Evolutionary conservation across 2,113 vertebrate genomes (phyloP).

Genomic region (Mesitornis unicolor): DNA sequence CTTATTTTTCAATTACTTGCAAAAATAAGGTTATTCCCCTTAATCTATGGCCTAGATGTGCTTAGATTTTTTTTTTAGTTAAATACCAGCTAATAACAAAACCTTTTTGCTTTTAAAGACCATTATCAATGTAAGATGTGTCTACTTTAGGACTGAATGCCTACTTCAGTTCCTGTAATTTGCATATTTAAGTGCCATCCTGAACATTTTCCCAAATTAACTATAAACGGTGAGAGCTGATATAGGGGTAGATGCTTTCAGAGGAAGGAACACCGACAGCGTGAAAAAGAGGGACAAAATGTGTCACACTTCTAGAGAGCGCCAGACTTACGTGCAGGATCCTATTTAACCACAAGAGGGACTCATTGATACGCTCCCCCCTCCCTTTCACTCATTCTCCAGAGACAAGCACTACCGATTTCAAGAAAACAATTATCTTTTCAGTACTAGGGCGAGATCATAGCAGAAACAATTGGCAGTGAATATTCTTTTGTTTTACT

Average conservation of each 20-base stretch:
- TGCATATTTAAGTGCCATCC: not conserved
- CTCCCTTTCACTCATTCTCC: not conserved
- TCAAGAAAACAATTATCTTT: constrained; percentile 42
- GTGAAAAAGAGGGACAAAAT: not conserved
- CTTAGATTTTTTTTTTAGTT: not conserved
- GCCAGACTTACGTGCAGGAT: not conserved
- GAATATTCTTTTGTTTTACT: constrained; percentile 33
- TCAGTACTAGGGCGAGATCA: constrained; percentile 40
- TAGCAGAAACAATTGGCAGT: constrained; percentile 16
- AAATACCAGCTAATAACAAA: not conserved
- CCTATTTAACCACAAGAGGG: constrained; percentile 31
- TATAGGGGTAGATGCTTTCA: not conserved
- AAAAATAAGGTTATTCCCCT: not conserved
- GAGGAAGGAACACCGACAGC: not conserved
- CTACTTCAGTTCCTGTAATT: not conserved
- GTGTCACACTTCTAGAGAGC: not conserved
- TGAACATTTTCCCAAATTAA: not conserved
- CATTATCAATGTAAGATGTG: not conserved
- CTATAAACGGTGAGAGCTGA: not conserved
- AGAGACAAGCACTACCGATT: constrained; percentile 37
- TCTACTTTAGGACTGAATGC: not conserved
- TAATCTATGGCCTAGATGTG: not conserved
- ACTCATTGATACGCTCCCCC: not conserved
- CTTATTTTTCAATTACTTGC: not conserved
- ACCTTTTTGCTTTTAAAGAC: not conserved